Conservation (phyloP, 2,113 vertebrate species). For the Aleadryas rufinucha region DNA sequence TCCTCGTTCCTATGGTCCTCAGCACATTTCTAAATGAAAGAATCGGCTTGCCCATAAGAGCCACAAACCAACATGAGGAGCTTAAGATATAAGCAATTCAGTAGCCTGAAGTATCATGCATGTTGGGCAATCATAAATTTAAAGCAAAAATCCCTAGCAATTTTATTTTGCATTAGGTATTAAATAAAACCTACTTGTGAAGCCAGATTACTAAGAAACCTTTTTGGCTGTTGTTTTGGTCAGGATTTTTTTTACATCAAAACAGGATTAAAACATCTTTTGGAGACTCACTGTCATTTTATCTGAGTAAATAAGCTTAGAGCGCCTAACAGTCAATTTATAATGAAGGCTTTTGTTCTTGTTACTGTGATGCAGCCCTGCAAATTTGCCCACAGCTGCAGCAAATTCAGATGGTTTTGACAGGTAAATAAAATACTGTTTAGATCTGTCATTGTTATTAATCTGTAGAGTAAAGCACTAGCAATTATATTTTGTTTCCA, state of each 20-base stretch:
- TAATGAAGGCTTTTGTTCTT: conserved; percentile 50
- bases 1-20: not conserved
- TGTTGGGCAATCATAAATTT: not conserved
- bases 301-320: conserved; percentile 39
- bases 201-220: conserved; percentile 8
- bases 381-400: conserved; percentile 52
- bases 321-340: conserved; percentile 15
- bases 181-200: not conserved
- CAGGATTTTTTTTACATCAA: not conserved
- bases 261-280: conserved; percentile 54
- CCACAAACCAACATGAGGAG: not conserved
- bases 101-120: not conserved
- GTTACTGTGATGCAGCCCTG: not conserved
- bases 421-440: conserved; percentile 54
- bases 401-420: conserved; percentile 37
- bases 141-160: not conserved
- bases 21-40: conserved; percentile 28
- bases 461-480: conserved; percentile 19
- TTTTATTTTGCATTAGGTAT: conserved; percentile 5
- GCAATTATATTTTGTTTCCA: conserved; percentile 30
- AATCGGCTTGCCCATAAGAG: not conserved
- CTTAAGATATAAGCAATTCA: not conserved
- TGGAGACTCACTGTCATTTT: not conserved
- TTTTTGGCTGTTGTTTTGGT: not conserved
- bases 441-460: conserved; percentile 34